These are phyloP conservation scores for Epirrita christyi DNA, from an alignment of 2,888 invertebrate species.

Conservation along the genomic window DNA sequence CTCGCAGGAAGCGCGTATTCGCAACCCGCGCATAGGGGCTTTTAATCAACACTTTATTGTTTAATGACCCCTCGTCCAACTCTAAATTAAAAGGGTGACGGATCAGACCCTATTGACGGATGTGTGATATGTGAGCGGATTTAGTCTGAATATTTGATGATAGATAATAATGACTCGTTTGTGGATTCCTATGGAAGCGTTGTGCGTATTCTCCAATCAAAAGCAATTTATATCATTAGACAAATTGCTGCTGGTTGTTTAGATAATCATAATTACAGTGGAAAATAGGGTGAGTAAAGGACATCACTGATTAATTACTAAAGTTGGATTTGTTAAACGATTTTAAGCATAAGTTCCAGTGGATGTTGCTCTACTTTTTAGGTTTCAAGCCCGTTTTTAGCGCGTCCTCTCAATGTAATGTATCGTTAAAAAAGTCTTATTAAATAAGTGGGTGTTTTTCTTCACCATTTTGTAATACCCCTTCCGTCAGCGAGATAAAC, in stretches of 20 bases:
- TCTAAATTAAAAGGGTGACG: slow-evolving; percentile 85
- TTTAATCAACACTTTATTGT: slow-evolving; percentile 86
- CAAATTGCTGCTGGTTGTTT: slow-evolving; percentile 13
- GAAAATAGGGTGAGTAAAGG: not conserved
- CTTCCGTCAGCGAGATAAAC: too few relatives aligned
- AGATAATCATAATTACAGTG: not conserved
- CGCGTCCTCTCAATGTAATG: too few relatives aligned
- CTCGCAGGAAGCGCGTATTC: slow-evolving; percentile 81
- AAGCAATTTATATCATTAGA: slow-evolving; percentile 17
- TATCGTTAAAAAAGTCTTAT: too few relatives aligned
- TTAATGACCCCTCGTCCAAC: slow-evolving; percentile 83
- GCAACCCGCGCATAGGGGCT: slow-evolving; percentile 82
- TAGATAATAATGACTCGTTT: slow-evolving; percentile 59
- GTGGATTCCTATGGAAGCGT: slow-evolving; percentile 18
- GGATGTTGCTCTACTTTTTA: too few relatives aligned
- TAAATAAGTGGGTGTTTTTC: too few relatives aligned
- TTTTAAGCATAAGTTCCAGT: too few relatives aligned
- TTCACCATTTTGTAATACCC: too few relatives aligned
- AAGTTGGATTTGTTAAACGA: too few relatives aligned
- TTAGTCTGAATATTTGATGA: slow-evolving; percentile 73
- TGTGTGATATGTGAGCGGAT: slow-evolving; percentile 77
- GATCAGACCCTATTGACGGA: slow-evolving; percentile 81
- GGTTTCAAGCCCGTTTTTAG: too few relatives aligned
- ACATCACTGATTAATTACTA: not conserved
- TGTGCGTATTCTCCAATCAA: not conserved